Evolutionary conservation across 2,888 invertebrate species (phyloP), one percentile per base, ranked within the genome.

Genomic region (Drosophila suboccidentalis): DNA sequence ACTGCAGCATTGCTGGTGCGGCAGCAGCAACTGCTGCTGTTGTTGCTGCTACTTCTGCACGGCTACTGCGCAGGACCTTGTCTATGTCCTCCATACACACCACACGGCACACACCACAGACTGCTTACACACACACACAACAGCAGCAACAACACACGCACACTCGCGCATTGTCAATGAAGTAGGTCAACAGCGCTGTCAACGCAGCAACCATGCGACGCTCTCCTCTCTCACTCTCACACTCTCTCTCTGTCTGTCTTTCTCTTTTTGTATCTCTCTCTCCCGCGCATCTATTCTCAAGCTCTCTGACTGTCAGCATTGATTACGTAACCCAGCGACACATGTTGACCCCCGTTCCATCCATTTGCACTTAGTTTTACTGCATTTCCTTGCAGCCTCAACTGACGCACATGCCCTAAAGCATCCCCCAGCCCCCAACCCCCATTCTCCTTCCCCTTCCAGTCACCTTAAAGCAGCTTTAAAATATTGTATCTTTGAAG

Each of bases 51-150:
- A 71, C 77, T 75, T 64, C 51, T 68, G 65, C 75, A 66, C 64
- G 75, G 57, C 65, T 75, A 89, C 84, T 84, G 84, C 84, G 84
- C 84, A 84, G 89, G 84, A 84, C 84, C 70, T 80, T 84, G 81
- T 70, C 84, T 87, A 78, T 67, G 57, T 61, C 49, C 43, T 44
- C 46, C 67, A 68, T 50, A 60, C 46, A 54, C 64, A 58, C 41
- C 22, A 61, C 50, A 60, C 50, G 47, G 29, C 15, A 60, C 22
- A 49, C 34, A 15, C 36, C 54, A 68, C 70, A 67, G 61, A 58
- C 61, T 43, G 68, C 50, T 58, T 38, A 51, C 59, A 51, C 41
- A 64, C 50, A 61, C 50, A 51, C 15, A 60, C 22, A 22, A 68
- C 70, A 67, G 58, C 22, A 41, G 49, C 66, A 68, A 65, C 63